Percentiles rank a stretch among this genome's conserved stretches.
Conservation (phyloP, 2,888 invertebrate species). For the Prosapia bicincta region DNA sequence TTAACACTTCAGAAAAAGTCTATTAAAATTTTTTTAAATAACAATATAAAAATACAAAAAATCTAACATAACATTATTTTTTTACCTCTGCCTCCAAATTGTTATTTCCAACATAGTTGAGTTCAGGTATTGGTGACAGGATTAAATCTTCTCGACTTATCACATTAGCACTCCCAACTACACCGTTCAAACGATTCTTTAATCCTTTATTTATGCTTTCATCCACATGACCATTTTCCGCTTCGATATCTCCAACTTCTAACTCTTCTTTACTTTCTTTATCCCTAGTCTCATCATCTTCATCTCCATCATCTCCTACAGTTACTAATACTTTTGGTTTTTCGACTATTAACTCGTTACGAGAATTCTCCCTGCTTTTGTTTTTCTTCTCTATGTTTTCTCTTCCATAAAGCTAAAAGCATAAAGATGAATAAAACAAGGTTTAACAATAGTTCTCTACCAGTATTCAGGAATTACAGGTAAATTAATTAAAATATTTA, state of each 20-base stretch:
- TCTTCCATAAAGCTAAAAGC: slow-evolving; percentile 67
- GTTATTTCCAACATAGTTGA: slow-evolving; percentile 53
- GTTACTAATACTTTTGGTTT: slow-evolving; percentile 7
- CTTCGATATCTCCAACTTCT: slow-evolving; percentile 51
- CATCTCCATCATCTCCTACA: neutral
- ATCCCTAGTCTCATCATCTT: neutral
- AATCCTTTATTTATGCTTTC: slow-evolving; percentile 47
- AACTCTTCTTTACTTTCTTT: slow-evolving; percentile 44
- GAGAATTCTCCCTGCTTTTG: slow-evolving; percentile 31
- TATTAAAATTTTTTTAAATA: too few species aligned
- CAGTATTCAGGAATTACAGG: too few species aligned
- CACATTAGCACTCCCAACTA: slow-evolving; percentile 35
- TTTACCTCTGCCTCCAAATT: slow-evolving; percentile 39
- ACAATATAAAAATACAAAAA: neutral
- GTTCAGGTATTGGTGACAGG: slow-evolving; percentile 67
- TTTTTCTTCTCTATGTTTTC: slow-evolving; percentile 63
- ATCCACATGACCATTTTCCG: slow-evolving; percentile 53
- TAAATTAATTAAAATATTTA: too few species aligned
- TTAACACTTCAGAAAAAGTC: too few species aligned
- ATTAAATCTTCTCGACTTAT: slow-evolving; percentile 73
- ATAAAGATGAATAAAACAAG: too few species aligned
- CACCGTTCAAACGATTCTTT: slow-evolving; percentile 32
- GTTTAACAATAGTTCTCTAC: too few species aligned
- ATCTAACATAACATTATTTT: neutral
- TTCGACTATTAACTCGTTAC: neutral